Evolutionary conservation across 2,113 vertebrate genomes (phyloP), one percentile per base, ranked within the genome.

Genomic region (Scolopax mira): DNA sequence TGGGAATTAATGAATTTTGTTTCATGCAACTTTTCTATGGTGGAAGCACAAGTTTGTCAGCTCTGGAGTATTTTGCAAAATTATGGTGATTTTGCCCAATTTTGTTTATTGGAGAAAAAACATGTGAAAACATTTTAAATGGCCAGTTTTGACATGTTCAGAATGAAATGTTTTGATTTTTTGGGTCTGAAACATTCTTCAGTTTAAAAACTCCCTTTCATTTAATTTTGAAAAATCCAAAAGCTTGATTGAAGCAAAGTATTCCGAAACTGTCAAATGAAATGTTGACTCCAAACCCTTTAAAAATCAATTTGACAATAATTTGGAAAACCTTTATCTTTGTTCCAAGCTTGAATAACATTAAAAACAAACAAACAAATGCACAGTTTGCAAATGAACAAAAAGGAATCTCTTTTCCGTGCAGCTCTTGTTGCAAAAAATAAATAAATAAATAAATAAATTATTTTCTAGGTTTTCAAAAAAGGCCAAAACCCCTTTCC

Each of bases 141-240:
- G 94, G 79, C 92, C 96, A 90, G 81, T 97, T 96, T 96, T 97
- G 95, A 97, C 95, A 97, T 66, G 90, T 92, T 96, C 72, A 42
- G 79, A 91, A 74, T 92, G 82, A 97, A 97, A 93, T 96, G 92
- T 96, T 97, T 96, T 96, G 91, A 96, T 95, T 94, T 95, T 93
- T 79, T 25, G 51, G 85, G 75, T 62, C 90, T 92, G 88, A 90
- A 96, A 94, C 60, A 41, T 83, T 74, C 85, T 73, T 86, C 86
- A 95, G 92, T 96, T 95, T 94, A 82, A 94, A 97, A 95, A 96
- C 94, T 97, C 72, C 55, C 72, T 93, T 90, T 78, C 94, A 80
- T 93, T 93, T 92, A 73, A 86, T 95, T 92, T 78, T 75, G 83
- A 95, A 90, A 80, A 92, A 86, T 54, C 92, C 88, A 78, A 71